These are phyloP conservation scores for Simalia tracyae DNA, from an alignment of 2,797 vertebrate genomes.

Conservation along the genomic window DNA sequence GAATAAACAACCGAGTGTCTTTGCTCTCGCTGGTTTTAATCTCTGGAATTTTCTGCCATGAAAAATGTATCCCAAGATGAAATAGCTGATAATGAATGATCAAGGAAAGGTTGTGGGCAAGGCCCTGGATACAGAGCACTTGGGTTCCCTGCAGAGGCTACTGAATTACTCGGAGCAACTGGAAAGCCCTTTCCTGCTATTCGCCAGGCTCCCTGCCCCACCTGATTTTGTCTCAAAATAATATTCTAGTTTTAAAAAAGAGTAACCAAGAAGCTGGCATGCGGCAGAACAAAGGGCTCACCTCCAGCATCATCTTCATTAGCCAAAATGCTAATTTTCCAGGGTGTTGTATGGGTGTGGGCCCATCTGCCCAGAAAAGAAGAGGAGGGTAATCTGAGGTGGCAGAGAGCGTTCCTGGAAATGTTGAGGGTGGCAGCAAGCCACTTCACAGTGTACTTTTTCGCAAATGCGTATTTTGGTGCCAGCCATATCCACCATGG, in stretches of 20 bases:
- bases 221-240: not conserved
- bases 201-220: not conserved
- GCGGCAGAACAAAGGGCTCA: not conserved
- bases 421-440: not conserved
- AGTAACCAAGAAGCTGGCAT: not conserved
- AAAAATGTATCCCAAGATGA: conserved; percentile 5
- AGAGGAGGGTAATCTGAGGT: not conserved
- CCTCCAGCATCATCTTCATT: not conserved
- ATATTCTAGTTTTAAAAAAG: not conserved
- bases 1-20: conserved; percentile 31
- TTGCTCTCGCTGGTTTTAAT: conserved; percentile 31
- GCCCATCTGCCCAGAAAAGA: not conserved
- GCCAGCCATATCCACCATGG: not conserved
- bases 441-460: not conserved
- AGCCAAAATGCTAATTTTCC: not conserved
- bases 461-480: not conserved
- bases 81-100: conserved; percentile 15
- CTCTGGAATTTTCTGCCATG: conserved; percentile 34
- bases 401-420: not conserved
- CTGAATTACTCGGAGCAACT: not conserved
- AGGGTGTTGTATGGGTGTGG: not conserved
- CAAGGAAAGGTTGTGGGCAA: conserved; percentile 22
- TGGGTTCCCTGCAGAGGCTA: not conserved
- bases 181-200: too few relatives aligned
- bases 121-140: conserved; percentile 9